These are phyloP conservation scores for Exocentrus adspersus DNA, from an alignment of 2,888 invertebrate genomes.

Conservation along the genomic window DNA sequence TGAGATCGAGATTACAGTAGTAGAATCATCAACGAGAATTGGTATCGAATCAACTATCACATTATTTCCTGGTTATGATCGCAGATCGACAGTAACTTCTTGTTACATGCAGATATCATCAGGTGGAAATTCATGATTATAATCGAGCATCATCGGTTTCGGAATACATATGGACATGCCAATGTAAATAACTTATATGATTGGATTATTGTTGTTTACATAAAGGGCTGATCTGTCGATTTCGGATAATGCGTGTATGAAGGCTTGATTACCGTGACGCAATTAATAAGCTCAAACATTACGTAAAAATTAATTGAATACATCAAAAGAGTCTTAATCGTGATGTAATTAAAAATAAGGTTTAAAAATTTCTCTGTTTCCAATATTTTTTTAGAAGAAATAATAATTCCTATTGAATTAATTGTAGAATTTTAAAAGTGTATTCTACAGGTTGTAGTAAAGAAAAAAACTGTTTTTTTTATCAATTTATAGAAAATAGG, in stretches of 20 bases:
- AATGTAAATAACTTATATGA: slow-evolving; percentile 37
- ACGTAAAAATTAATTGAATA: background rate
- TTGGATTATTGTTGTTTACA: slow-evolving; percentile 39
- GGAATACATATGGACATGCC: slow-evolving; percentile 30
- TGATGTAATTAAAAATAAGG: too few species aligned
- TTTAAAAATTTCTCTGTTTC: too few species aligned
- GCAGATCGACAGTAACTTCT: background rate
- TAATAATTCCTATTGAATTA: too few species aligned
- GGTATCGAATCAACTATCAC: background rate
- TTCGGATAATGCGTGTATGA: background rate
- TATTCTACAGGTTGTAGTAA: too few species aligned
- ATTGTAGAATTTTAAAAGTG: too few species aligned
- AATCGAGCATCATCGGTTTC: slow-evolving; percentile 37
- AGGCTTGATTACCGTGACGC: slow-evolving; percentile 8
- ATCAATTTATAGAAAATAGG: too few species aligned
- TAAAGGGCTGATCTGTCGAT: slow-evolving; percentile 21
- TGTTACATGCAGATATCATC: background rate
- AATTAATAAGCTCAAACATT: slow-evolving; percentile 9
- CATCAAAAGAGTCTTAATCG: background rate
- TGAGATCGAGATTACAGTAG: too few species aligned
- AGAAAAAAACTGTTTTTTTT: too few species aligned
- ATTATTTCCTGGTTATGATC: background rate
- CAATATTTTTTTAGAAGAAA: too few species aligned
- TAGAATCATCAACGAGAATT: too few species aligned
- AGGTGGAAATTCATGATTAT: slow-evolving; percentile 27